Conservation (phyloP, 1,140 invertebrate genomes). For the Papilio dardanus region DNA sequence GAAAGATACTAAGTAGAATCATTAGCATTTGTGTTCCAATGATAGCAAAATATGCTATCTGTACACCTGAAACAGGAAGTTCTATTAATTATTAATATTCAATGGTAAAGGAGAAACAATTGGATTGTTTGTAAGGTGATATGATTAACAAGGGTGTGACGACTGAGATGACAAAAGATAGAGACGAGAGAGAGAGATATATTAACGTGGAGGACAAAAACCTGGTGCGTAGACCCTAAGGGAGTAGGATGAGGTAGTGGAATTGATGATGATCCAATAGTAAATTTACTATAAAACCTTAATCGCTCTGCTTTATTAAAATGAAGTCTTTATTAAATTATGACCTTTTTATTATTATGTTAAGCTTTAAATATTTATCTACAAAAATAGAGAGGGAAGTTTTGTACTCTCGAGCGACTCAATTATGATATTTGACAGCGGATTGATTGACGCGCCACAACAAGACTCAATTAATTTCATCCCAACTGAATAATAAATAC, state of each 20-base stretch:
- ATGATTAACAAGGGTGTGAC: no score
- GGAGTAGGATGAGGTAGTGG: no score
- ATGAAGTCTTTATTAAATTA: background rate
- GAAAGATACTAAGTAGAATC: slow-evolving; percentile 86
- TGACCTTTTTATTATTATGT: background rate
- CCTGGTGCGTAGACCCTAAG: no score
- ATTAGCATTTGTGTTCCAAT: slow-evolving; percentile 89
- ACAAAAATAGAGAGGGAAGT: background rate
- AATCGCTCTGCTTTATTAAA: background rate
- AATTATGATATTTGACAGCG: slow-evolving; percentile 34
- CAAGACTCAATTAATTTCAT: slow-evolving; percentile 33
- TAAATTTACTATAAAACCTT: no score
- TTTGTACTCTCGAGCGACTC: slow-evolving; percentile 15
- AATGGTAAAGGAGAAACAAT: no score
- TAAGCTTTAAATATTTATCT: background rate
- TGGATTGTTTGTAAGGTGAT: no score
- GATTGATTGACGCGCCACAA: slow-evolving; percentile 27
- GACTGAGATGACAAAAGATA: no score
- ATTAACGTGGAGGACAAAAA: no score
- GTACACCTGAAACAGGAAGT: slow-evolving; percentile 85
- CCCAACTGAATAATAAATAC: slow-evolving; percentile 17
- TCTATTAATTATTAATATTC: background rate
- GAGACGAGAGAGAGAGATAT: no score
- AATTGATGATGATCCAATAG: no score
- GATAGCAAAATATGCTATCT: slow-evolving; percentile 89